Conservation (phyloP, 64 coral and sea anemone species). For the Pocillopora verrucosa region DNA sequence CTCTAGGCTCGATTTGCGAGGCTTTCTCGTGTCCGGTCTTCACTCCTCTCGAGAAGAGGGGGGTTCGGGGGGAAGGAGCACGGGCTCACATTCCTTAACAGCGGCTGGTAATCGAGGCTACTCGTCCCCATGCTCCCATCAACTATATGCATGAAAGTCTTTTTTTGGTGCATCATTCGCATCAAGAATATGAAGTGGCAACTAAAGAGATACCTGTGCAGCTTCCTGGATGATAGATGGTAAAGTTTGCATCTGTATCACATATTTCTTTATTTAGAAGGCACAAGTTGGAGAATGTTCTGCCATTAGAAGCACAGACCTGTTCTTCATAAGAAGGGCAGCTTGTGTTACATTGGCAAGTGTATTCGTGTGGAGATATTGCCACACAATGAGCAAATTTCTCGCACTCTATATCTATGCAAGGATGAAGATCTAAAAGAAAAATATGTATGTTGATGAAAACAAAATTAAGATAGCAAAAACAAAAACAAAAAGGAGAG, state of each 20-base stretch:
- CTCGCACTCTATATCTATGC: constrained; percentile 29
- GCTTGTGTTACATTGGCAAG: constrained; percentile 15
- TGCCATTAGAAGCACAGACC: constrained; percentile 31
- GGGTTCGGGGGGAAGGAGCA: too few species aligned
- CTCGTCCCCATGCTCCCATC: too few species aligned
- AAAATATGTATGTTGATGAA: not conserved
- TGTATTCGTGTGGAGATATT: constrained; percentile 17
- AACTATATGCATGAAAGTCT: too few species aligned
- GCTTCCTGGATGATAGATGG: constrained; percentile 34
- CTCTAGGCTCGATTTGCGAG: too few species aligned
- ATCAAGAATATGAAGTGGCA: too few species aligned
- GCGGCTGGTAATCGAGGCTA: too few species aligned
- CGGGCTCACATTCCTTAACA: too few species aligned
- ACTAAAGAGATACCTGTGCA: constrained; percentile 56
- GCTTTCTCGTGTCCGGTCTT: constrained; percentile 46
- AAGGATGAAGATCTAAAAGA: constrained; percentile 43
- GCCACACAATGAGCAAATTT: too few species aligned
- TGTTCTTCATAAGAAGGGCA: constrained; percentile 58
- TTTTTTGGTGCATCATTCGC: too few species aligned
- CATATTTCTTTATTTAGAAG: constrained; percentile 51
- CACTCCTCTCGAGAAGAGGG: too few species aligned
- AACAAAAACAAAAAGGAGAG: not conserved
- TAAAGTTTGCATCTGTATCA: too few species aligned
- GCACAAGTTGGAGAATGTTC: constrained; percentile 53
- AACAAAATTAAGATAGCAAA: not conserved